Conservation (phyloP, 2,797 vertebrate species). For the Tachyglossus aculeatus region DNA sequence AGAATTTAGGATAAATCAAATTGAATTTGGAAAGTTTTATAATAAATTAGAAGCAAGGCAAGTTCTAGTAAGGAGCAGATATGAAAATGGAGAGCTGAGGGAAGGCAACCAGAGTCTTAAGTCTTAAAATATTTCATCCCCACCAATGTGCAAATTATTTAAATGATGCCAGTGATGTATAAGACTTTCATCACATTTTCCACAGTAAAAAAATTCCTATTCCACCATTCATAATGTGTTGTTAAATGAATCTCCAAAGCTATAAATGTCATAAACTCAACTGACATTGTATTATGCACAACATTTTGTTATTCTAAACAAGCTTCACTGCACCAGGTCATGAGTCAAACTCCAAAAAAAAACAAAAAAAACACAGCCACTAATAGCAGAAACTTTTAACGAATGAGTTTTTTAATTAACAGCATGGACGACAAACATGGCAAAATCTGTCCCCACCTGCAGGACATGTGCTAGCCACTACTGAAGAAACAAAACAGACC, state of each 20-base stretch:
- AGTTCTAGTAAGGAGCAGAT: conserved; percentile 47
- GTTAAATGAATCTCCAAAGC: no score
- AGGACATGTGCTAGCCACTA: conserved; percentile 67
- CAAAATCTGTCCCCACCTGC: conserved; percentile 80
- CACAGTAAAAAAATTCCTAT: no score
- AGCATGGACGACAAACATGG: conserved; percentile 58
- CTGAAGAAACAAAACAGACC: conserved; percentile 83
- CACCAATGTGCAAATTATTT: no score
- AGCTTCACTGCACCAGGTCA: conserved; percentile 54
- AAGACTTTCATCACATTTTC: no score
- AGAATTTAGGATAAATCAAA: neutral
- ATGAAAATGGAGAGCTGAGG: no score
- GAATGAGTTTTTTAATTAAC: conserved; percentile 31
- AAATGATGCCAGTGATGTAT: no score
- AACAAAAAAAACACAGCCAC: neutral
- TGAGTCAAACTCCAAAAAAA: conserved; percentile 24
- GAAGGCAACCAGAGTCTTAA: no score
- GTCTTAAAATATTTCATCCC: no score
- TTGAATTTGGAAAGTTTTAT: neutral
- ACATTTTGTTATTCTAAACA: conserved; percentile 49
- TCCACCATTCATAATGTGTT: no score
- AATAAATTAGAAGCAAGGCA: conserved; percentile 31
- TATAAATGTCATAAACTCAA: no score
- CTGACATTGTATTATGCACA: conserved; percentile 7
- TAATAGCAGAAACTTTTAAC: conserved; percentile 39